These are phyloP conservation scores for Capromys pilorides DNA, from an alignment of 2,797 vertebrate species.

Conservation along the genomic window DNA sequence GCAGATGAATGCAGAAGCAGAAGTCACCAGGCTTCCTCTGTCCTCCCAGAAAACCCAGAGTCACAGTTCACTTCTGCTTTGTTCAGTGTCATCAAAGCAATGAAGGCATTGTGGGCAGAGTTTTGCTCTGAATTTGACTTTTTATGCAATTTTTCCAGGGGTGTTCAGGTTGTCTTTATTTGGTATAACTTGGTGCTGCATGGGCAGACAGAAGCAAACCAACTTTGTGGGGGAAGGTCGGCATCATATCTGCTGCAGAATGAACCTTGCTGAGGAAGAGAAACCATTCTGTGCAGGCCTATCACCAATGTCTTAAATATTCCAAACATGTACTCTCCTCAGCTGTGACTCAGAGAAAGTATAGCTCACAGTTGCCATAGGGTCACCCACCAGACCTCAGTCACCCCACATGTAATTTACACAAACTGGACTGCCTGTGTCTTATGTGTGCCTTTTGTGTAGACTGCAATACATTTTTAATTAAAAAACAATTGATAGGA, in stretches of 20 bases:
- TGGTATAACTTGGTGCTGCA: background rate
- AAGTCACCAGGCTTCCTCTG: background rate
- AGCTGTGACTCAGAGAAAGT: slow-evolving; percentile 32
- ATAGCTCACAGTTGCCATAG: slow-evolving; percentile 2
- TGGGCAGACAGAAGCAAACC: background rate
- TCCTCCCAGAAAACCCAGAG: background rate
- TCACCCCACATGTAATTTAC: slow-evolving; percentile 73
- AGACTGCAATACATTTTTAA: slow-evolving; percentile 79
- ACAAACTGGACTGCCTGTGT: slow-evolving; percentile 5
- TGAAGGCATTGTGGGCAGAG: background rate
- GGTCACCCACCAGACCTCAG: slow-evolving; percentile 5
- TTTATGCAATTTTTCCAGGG: background rate
- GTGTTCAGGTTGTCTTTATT: background rate
- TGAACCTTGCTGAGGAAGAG: background rate
- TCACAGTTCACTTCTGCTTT: background rate
- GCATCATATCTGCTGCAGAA: slow-evolving; percentile 5
- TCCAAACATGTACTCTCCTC: background rate
- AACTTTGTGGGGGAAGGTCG: background rate
- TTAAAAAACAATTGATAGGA: slow-evolving; percentile 79
- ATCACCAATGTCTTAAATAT: slow-evolving; percentile 18
- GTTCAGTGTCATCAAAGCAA: background rate
- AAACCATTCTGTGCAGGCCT: background rate
- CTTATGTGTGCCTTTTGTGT: slow-evolving; percentile 68
- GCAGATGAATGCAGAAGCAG: background rate
- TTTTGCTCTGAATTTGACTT: background rate